Evolutionary conservation across 2,888 invertebrate species (phyloP).

Genomic region (Spodoptera exigua): DNA sequence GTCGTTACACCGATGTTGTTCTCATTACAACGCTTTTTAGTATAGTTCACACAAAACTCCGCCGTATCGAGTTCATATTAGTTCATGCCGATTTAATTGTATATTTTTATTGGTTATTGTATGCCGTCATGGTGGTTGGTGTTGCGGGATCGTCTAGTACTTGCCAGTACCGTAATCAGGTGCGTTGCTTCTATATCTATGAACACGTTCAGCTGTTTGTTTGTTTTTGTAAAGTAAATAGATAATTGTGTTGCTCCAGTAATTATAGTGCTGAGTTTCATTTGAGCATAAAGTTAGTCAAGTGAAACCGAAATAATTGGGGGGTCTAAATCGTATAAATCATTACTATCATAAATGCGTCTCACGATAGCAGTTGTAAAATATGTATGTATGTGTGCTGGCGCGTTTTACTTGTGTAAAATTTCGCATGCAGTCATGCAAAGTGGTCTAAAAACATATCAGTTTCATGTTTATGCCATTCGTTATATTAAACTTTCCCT

Average conservation of each 20-base stretch:
- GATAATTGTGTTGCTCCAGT: too few species aligned
- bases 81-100: slow-evolving; percentile 51
- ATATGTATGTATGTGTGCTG: neutral
- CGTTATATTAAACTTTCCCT: slow-evolving; percentile 34
- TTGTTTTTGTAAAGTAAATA: neutral
- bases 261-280: too few species aligned
- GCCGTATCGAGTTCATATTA: slow-evolving; percentile 53
- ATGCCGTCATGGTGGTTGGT: slow-evolving; percentile 49
- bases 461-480: slow-evolving; percentile 22
- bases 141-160: slow-evolving; percentile 39
- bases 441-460: slow-evolving; percentile 9
- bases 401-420: neutral
- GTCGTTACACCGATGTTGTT: slow-evolving; percentile 54
- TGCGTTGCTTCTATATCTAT: slow-evolving; percentile 9
- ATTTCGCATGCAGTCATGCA: slow-evolving; percentile 25
- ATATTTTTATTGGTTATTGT: slow-evolving; percentile 55
- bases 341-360: neutral
- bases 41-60: slow-evolving; percentile 69
- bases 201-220: neutral
- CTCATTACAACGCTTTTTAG: slow-evolving; percentile 67
- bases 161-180: slow-evolving; percentile 21
- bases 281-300: too few species aligned
- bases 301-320: too few species aligned
- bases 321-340: too few species aligned
- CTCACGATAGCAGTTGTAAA: neutral